These are phyloP conservation scores for Drosophila tani DNA, from an alignment of 1,140 invertebrate genomes.

Conservation along the genomic window DNA sequence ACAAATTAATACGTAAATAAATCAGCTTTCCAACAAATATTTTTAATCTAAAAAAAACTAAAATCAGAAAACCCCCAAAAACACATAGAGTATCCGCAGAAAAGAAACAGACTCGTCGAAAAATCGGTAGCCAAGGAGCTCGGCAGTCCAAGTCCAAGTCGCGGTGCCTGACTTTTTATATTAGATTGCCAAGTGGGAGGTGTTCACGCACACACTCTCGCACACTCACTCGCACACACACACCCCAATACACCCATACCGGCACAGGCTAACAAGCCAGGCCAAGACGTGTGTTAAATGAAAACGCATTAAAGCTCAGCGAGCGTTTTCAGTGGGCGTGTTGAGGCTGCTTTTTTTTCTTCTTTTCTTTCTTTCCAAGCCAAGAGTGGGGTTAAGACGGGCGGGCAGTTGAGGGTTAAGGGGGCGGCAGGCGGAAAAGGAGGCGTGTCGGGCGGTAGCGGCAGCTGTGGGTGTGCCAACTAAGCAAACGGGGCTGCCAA, in stretches of 20 bases:
- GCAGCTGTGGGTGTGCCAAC: conserved; percentile 46
- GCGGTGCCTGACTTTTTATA: conserved; percentile 56
- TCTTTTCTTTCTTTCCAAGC: not conserved
- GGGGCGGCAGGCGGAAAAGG: conserved; percentile 8
- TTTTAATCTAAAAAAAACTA: not conserved
- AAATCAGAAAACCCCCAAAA: not conserved
- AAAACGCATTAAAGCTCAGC: conserved; percentile 82
- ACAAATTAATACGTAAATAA: not conserved
- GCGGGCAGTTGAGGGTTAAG: conserved; percentile 6
- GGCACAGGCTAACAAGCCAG: conserved; percentile 59
- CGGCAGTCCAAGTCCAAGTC: conserved; percentile 27
- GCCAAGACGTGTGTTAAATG: conserved; percentile 73
- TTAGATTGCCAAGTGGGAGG: conserved; percentile 82
- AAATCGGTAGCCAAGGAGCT: conserved; percentile 47
- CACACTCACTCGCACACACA: conserved; percentile 29
- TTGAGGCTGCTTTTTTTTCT: conserved; percentile 35
- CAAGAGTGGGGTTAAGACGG: conserved; percentile 3
- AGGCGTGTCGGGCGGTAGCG: conserved; percentile 27
- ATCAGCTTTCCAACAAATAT: too few species aligned
- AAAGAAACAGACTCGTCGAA: not conserved
- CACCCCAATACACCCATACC: conserved; percentile 3
- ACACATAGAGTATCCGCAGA: conserved; percentile 1
- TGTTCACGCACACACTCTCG: conserved; percentile 65
- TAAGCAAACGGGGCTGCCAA: conserved; percentile 49
- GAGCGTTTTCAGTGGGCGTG: conserved; percentile 70